Base-by-base conservation (phyloP, 2,113 vertebrate genomes). In the Callorhinus ursinus region DNA sequence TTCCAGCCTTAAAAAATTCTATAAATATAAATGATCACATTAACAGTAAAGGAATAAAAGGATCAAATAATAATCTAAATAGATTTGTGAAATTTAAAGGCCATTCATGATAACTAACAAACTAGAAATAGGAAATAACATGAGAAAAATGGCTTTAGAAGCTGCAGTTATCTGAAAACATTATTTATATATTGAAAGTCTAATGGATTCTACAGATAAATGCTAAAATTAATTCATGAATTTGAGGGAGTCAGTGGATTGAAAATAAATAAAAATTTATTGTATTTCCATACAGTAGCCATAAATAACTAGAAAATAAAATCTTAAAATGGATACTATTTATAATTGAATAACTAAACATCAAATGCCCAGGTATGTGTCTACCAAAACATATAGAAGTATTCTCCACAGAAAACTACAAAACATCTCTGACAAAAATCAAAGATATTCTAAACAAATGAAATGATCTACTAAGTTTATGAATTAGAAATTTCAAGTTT, bases 401-500 rank as follows among this genome's bases (percentile, higher is more conserved):
- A 19, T 76, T 94, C 61, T 90, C 61, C 49, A 39, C 15, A 93
- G 61, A 74, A 93, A 94, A 22, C 28, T 80, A 65, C 39, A 94
- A 82, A 84, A 74, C 1, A 12, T 88, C 74, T 92, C 36, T 46
- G 9, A 82, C 11, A 87, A 87, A 92, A 96, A 82, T 76, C 49
- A 91, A 57, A 51, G 31, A 67, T 67, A 12, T 94, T 96, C 80
- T 91, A 86, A 92, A 71, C 59, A 85, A 81, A 26, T 81, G 12
- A 51, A 93, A 92, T 94, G 18, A 85, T 85, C 42, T 97, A n/a
- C 21, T 22, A 63, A 71, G 28, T 42, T 92, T 74, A 53, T 95
- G 14, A 81, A 65, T 15, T 71, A 7, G 28, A 90, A 85, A 90
- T 89, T 90, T 46, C 69, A 3, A 51, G 90, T 65, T 92, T 63